phyloP scores from a whole-genome alignment of 2,888 invertebrate species.

The Hymenopus coronatus region DNA sequence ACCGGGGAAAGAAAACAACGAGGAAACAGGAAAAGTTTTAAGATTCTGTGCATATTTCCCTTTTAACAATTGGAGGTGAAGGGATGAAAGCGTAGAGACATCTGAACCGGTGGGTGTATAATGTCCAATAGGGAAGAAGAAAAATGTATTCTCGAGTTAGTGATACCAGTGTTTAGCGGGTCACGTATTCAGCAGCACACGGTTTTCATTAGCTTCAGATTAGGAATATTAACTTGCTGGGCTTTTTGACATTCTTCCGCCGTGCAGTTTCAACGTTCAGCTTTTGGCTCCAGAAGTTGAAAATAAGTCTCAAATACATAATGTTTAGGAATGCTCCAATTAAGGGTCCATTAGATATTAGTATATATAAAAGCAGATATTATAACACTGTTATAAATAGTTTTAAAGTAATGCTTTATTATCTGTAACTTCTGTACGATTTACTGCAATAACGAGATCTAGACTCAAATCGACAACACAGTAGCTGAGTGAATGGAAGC shows the following conservation, averaged over 20 bases:
- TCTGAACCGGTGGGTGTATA: slow-evolving; percentile 2
- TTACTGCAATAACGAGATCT: no score
- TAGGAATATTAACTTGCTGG: not conserved
- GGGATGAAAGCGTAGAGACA: not conserved
- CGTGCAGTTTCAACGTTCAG: not conserved
- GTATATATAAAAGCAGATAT: no score
- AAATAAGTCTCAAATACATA: no score
- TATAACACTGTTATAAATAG: no score
- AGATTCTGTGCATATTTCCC: slow-evolving; percentile 1
- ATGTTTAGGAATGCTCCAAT: no score
- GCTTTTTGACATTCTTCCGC: not conserved
- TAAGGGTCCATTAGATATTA: no score
- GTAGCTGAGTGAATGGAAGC: no score
- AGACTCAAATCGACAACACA: no score
- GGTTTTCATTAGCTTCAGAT: not conserved
- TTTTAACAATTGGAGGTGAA: slow-evolving; percentile 15
- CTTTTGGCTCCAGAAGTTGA: no score
- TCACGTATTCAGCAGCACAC: not conserved
- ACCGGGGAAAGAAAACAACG: not conserved
- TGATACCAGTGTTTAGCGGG: not conserved
- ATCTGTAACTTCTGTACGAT: no score
- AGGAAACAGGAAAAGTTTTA: not conserved
- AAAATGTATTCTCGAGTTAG: not conserved
- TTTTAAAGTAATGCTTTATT: no score
- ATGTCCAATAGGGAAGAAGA: slow-evolving; percentile 3